Evolutionary conservation across 1,140 invertebrate species (phyloP).

Genomic region (Diorhabda elongata): DNA sequence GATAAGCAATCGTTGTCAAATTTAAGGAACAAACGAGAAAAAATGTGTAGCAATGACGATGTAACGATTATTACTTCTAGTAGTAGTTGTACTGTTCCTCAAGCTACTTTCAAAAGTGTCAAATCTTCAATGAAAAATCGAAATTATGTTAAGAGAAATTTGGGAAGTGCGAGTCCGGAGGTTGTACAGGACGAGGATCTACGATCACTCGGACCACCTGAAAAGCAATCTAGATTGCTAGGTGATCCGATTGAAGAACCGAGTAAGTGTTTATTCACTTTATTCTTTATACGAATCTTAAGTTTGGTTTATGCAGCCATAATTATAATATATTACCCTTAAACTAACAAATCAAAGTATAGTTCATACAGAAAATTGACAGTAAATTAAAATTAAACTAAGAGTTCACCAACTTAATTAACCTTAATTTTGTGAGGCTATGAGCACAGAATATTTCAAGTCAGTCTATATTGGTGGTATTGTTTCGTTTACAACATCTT

Average conservation of each 20-base stretch:
- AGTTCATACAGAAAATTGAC: no score
- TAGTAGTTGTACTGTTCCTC: background rate
- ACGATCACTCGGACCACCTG: constrained; percentile 45
- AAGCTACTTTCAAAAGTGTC: constrained; percentile 47
- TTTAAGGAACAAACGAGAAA: constrained; percentile 17
- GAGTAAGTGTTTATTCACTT: constrained; percentile 33
- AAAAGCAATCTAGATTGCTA: constrained; percentile 39
- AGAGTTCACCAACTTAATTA: no score
- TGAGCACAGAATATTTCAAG: no score
- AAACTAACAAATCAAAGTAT: no score
- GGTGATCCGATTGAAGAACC: constrained; percentile 39
- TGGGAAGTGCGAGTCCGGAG: constrained; percentile 51
- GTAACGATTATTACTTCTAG: constrained; percentile 4
- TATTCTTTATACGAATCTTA: background rate
- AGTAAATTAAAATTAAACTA: no score
- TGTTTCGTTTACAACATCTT: no score
- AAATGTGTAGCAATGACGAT: constrained; percentile 7
- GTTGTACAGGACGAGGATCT: constrained; percentile 59
- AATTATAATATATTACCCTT: no score
- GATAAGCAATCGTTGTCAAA: constrained; percentile 11
- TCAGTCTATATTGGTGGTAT: no score
- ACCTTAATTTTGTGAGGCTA: no score
- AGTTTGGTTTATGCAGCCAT: no score
- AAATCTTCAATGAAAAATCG: constrained; percentile 57
- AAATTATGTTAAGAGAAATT: constrained; percentile 61